Evolutionary conservation across 2,888 invertebrate genomes (phyloP).

Genomic region (Apodemia hepburni): DNA sequence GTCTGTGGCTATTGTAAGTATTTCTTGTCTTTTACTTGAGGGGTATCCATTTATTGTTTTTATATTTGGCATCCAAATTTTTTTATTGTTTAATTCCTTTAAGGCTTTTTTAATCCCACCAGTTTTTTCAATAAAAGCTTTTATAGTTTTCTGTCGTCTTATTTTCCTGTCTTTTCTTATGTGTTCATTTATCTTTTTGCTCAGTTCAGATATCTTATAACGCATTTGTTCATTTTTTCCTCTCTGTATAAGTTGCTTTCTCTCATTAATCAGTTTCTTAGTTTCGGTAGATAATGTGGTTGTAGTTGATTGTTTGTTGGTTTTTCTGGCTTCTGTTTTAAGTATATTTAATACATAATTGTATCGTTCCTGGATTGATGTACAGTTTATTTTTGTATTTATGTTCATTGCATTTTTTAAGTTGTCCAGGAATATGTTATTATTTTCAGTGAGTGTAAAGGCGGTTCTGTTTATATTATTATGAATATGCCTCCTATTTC

Average conservation of each 20-base stretch:
- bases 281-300: background rate
- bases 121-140: background rate
- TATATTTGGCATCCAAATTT: background rate
- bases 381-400: background rate
- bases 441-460: background rate
- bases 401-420: background rate
- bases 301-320: background rate
- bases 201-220: background rate
- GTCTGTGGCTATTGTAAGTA: background rate
- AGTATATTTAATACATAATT: background rate
- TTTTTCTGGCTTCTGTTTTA: background rate
- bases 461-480: background rate
- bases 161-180: conserved; percentile 3
- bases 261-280: background rate
- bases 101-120: background rate
- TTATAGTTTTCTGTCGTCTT: background rate
- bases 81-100: background rate
- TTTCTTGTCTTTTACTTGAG: conserved; percentile 1
- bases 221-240: background rate
- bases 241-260: background rate
- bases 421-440: background rate
- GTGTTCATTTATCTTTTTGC: background rate
- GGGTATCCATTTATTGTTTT: background rate
- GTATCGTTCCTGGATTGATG: background rate
- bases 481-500: too few species aligned